phyloP scores from a whole-genome alignment of 2,113 vertebrate genomes.

The Motacilla tschutschensis region DNA sequence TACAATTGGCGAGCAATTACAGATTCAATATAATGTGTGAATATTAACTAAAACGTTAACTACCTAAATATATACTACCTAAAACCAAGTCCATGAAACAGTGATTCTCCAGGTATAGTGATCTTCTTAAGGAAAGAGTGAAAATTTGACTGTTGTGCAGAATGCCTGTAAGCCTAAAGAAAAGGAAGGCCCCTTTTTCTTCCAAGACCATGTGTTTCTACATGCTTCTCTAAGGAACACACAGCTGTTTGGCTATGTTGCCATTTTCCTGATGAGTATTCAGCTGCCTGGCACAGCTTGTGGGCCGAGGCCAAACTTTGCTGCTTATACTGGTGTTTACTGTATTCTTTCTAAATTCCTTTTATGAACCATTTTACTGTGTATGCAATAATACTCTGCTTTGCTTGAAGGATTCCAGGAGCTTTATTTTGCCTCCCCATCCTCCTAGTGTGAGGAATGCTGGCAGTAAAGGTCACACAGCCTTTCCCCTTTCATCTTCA shows the following conservation, averaged over 20 bases:
- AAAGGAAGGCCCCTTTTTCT: background rate
- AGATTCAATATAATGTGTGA: background rate
- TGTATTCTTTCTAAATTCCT: background rate
- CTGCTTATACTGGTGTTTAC: background rate
- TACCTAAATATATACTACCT: background rate
- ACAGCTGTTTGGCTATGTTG: constrained; percentile 18
- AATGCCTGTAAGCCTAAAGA: background rate
- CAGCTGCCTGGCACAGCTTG: background rate
- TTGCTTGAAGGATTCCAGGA: background rate
- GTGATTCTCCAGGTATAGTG: background rate
- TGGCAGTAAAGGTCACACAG: background rate
- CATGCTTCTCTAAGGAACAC: background rate
- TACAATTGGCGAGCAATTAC: background rate
- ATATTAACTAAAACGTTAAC: background rate
- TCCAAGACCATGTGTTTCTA: background rate
- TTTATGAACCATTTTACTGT: background rate
- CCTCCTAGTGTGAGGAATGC: background rate
- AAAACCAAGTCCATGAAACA: background rate
- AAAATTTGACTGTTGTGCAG: background rate
- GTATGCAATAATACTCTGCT: background rate
- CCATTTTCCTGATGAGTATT: background rate
- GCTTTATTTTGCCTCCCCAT: background rate
- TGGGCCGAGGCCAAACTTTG: background rate
- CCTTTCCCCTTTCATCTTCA: background rate
- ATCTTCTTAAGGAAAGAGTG: background rate